These are phyloP conservation scores for Syrmaticus mikado DNA, from an alignment of 2,113 vertebrate genomes.

Conservation along the genomic window DNA sequence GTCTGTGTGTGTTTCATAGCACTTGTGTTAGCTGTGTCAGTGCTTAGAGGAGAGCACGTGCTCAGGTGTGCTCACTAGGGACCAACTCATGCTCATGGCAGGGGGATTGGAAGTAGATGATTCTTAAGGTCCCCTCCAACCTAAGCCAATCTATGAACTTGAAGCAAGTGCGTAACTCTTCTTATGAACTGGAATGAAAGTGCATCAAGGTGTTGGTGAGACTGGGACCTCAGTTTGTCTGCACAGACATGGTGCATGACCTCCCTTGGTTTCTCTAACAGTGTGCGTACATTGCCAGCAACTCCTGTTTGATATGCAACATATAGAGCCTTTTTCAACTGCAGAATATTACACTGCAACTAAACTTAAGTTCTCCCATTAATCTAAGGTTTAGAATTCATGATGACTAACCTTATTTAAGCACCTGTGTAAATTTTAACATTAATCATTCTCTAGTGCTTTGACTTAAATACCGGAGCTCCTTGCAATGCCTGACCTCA, in stretches of 20 bases:
- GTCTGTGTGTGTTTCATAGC: accelerated
- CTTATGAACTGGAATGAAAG: background rate
- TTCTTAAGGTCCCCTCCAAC: no score
- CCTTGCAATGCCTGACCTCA: background rate
- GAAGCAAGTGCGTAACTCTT: no score
- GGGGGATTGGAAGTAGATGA: no score
- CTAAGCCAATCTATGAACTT: no score
- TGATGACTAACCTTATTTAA: slow-evolving; percentile 25
- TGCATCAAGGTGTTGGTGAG: background rate
- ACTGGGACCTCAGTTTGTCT: background rate
- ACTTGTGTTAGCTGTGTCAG: background rate
- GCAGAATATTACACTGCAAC: background rate
- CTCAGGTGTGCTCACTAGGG: background rate
- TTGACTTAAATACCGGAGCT: slow-evolving; percentile 25
- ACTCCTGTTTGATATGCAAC: background rate
- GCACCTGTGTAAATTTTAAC: background rate
- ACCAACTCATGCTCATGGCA: background rate
- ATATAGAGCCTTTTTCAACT: background rate
- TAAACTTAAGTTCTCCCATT: background rate
- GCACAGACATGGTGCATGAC: accelerated
- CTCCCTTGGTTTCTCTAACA: background rate
- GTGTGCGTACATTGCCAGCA: accelerated
- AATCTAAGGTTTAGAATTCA: slow-evolving; percentile 16
- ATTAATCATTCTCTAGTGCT: slow-evolving; percentile 20
- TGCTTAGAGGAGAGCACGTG: background rate